Conservation (phyloP, 1,140 invertebrate genomes). For the Melipona quadrifasciata region DNA sequence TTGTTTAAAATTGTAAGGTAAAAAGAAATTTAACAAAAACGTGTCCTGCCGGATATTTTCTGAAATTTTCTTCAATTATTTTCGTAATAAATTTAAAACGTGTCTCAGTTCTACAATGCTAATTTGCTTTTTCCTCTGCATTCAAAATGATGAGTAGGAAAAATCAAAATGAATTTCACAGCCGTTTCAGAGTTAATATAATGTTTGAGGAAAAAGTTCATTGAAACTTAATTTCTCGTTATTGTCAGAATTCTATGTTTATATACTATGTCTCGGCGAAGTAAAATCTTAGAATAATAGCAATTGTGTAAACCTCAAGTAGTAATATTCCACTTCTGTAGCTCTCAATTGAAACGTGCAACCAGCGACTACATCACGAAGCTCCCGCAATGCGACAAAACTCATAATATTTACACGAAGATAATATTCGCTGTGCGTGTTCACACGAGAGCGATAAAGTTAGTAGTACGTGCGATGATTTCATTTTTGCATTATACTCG, state of each 20-base stretch:
- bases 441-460: neutral
- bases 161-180: too few relatives aligned
- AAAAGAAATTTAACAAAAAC: neutral
- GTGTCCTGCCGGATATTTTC: neutral
- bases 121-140: too few relatives aligned
- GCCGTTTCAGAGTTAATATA: too few relatives aligned
- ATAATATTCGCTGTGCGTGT: neutral
- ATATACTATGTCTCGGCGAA: neutral
- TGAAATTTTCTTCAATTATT: neutral
- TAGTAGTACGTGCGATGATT: neutral
- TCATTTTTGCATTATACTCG: neutral
- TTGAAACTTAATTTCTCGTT: too few relatives aligned
- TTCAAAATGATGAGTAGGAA: too few relatives aligned
- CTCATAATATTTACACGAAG: neutral
- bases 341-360: neutral
- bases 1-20: conserved; percentile 32
- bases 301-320: neutral
- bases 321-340: neutral
- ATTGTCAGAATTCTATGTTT: neutral
- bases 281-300: neutral
- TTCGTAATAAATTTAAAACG: neutral
- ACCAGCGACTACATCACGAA: too few relatives aligned
- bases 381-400: too few relatives aligned
- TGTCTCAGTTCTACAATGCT: neutral
- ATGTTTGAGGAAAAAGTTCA: too few relatives aligned